A percentile compares a stretch with the other conserved stretches of the same genome.
These are phyloP conservation scores for Heliconius melpomene DNA, from an alignment of 1,140 invertebrate genomes.

Conservation along the genomic window DNA sequence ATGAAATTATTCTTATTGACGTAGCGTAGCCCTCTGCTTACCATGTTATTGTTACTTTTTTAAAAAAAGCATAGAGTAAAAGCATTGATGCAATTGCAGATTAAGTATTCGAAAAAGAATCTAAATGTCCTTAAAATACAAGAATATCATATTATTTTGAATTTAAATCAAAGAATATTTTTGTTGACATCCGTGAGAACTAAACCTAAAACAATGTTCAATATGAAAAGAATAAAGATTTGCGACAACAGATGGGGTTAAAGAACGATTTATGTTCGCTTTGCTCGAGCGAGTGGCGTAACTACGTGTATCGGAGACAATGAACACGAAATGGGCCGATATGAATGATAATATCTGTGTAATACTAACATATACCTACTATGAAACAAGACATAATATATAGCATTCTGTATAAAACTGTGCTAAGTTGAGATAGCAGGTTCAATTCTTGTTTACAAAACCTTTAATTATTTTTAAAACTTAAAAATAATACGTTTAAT, in stretches of 20 bases:
- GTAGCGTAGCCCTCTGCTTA: not conserved
- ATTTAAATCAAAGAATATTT: not conserved
- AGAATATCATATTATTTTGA: not conserved
- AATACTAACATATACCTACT: not conserved
- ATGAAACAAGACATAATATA: not conserved
- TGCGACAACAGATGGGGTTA: slow-evolving; percentile 19
- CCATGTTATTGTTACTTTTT: not conserved
- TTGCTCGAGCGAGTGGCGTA: slow-evolving; percentile 18
- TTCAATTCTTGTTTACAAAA: not conserved
- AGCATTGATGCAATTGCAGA: not conserved
- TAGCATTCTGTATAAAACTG: not conserved
- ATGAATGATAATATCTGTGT: not conserved
- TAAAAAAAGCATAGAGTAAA: not conserved
- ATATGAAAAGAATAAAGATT: slow-evolving; percentile 11
- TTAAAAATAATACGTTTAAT: no score
- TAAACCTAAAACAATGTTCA: slow-evolving; percentile 14
- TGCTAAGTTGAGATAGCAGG: not conserved
- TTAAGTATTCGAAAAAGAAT: no score
- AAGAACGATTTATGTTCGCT: slow-evolving; percentile 25
- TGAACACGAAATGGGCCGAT: slow-evolving; percentile 14
- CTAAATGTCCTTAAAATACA: no score
- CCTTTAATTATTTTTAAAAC: no score
- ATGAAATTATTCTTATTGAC: no score
- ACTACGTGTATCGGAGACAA: slow-evolving; percentile 11
- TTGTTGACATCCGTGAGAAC: slow-evolving; percentile 18